Percentiles rank a stretch among this genome's conserved stretches.
Evolutionary conservation across 2,888 invertebrate genomes (phyloP).

Genomic region (Onthophagus sagittarius): DNA sequence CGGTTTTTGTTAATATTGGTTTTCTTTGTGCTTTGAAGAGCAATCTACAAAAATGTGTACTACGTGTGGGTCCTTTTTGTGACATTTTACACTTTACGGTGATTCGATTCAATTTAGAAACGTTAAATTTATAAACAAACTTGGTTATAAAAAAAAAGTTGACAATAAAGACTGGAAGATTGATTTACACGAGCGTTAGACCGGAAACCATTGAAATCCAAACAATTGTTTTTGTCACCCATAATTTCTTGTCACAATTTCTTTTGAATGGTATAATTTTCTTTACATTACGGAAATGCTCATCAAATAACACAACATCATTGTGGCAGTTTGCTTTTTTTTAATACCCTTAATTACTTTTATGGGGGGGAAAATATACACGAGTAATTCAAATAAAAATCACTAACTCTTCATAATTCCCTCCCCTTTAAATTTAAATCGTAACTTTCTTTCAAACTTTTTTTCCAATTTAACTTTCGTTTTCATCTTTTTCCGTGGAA

Average conservation of each 20-base stretch:
- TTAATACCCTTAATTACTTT: neutral
- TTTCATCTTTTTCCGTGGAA: neutral
- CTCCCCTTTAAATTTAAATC: neutral
- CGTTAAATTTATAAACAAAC: too few relatives aligned
- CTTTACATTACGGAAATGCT: neutral
- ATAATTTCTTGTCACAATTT: neutral
- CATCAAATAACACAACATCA: neutral
- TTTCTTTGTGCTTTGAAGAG: neutral
- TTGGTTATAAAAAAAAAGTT: too few relatives aligned
- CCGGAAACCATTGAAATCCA: neutral
- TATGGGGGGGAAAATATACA: neutral
- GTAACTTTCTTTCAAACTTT: neutral
- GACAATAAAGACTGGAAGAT: too few relatives aligned
- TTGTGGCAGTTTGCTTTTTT: neutral
- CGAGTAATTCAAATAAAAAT: neutral
- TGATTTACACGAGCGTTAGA: neutral
- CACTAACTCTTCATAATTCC: neutral
- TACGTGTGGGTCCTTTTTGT: neutral
- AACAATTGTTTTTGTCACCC: neutral
- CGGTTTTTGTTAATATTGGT: neutral
- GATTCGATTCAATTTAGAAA: too few relatives aligned
- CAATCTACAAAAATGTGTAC: neutral
- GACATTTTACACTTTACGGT: too few relatives aligned
- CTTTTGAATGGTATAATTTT: neutral
- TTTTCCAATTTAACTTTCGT: neutral